Conservation (phyloP, 2,888 invertebrate species). For the Notodonta ziczac region DNA sequence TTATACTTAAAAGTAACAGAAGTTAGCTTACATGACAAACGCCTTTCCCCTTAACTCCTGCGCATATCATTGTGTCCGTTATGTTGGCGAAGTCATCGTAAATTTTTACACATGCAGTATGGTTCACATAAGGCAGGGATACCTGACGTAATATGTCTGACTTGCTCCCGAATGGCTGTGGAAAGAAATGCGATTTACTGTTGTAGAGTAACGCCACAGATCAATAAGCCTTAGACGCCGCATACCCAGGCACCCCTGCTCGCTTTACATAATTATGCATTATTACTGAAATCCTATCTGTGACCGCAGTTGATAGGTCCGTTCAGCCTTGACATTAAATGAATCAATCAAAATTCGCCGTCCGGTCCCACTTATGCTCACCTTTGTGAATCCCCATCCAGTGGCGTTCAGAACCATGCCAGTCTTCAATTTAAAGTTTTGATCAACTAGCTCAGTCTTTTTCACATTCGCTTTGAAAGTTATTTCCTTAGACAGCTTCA, state of each 20-base stretch:
- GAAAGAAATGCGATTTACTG: background rate
- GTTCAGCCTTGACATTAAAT: no score
- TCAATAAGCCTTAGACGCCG: no score
- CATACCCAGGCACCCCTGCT: no score
- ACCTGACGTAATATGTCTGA: background rate
- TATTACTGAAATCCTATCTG: no score
- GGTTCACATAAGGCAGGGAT: background rate
- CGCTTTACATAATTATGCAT: no score
- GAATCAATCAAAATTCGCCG: no score
- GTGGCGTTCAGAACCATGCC: conserved; percentile 24
- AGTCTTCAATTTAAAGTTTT: no score
- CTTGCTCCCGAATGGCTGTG: background rate
- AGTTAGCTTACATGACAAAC: conserved; percentile 43
- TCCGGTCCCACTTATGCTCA: conserved; percentile 19
- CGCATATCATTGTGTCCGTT: conserved; percentile 48
- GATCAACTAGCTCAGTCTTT: no score
- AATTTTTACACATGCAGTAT: background rate
- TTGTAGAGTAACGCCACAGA: background rate
- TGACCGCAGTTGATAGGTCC: no score
- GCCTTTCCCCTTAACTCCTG: conserved; percentile 46
- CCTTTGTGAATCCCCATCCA: conserved; percentile 15
- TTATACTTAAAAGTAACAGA: background rate
- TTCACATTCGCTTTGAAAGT: no score
- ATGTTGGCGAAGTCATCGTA: conserved; percentile 9
- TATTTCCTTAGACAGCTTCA: no score